Base-by-base conservation (phyloP, 2,113 vertebrate species). In the Columba janthina region DNA sequence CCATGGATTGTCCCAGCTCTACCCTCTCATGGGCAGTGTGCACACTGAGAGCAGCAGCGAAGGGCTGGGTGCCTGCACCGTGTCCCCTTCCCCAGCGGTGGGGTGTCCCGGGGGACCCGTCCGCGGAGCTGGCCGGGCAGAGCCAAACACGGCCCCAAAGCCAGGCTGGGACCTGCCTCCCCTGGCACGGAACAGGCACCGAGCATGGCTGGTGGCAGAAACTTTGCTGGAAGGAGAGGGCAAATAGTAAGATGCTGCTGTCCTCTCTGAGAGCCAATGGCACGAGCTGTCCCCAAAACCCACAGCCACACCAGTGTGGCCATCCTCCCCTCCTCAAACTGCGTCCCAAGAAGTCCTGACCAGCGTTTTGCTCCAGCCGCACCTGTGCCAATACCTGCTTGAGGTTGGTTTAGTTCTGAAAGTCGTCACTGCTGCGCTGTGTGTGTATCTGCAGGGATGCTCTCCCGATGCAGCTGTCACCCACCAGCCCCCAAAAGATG, bases 241-340 rank as follows among this genome's bases (percentile, higher is more conserved):
- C 32, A 64, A 32, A 53, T 50, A 32, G 16, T 13, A 13, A 5
- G 5, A 15, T 14, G 40, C 31, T 56, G 48, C 32, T 34, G 22
- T 25, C n/a, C 36, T n/a, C 2, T 7, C 26, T 24, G 62, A 74
- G 69, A 26, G 51, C 9, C 1, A 1, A 44, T 5, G 29, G 20
- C 61, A 86, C 1, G 2, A 58, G 36, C 34, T 2, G 0, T 11
- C 67, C 60, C 40, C 17, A 51, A 64, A 56, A 3, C 21, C 40
- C 32, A 57, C 4, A 5, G 40, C 64, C n/a, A n/a, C 1, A 1
- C 12, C 61, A 62, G 17, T 1, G 2, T 5, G 38, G 46, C 46
- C 2, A 0, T 62, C 42, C 64, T 51, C 20, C 19, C 19, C 64
- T 40, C 34, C 32, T 50, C 1, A 0, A 38, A 54, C 42, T 24